A percentile compares a stretch with the other conserved stretches of the same genome.
These are phyloP conservation scores for Resseliella maxima DNA, from an alignment of 2,888 invertebrate species.

Conservation along the genomic window DNA sequence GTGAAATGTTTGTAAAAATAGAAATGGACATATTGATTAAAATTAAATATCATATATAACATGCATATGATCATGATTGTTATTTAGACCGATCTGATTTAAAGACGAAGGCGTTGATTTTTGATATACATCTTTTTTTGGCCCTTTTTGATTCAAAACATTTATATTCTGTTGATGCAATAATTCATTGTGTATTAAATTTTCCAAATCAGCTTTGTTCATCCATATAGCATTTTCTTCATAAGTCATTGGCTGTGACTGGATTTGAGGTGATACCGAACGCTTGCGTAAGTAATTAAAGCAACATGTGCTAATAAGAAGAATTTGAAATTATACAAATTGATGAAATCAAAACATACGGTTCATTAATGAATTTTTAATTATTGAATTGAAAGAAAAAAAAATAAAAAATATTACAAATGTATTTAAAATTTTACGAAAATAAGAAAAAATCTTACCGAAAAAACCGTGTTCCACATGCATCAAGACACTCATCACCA, in stretches of 20 bases:
- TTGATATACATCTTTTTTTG: background rate
- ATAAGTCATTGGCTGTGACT: constrained; percentile 15
- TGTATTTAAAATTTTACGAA: background rate
- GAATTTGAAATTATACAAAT: background rate
- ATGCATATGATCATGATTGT: constrained; percentile 44
- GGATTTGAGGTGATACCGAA: background rate
- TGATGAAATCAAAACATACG: background rate
- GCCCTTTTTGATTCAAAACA: background rate
- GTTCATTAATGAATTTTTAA: background rate
- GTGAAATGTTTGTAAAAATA: background rate
- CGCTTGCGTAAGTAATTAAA: constrained; percentile 56
- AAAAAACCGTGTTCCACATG: constrained; percentile 56
- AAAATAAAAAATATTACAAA: no score
- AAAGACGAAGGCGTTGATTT: background rate
- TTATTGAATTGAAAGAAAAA: no score
- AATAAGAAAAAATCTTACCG: constrained; percentile 25
- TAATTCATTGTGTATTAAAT: background rate
- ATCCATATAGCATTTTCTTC: constrained; percentile 29
- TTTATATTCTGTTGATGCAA: constrained; percentile 7
- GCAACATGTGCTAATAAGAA: constrained; percentile 54
- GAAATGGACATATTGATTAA: background rate
- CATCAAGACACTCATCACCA: constrained; percentile 56
- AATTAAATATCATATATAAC: constrained; percentile 43
- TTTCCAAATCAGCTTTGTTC: background rate
- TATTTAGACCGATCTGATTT: background rate